Evolutionary conservation across 2,113 vertebrate species (phyloP), one percentile per base, ranked within the genome.

Genomic region (Capricornis sumatraensis): DNA sequence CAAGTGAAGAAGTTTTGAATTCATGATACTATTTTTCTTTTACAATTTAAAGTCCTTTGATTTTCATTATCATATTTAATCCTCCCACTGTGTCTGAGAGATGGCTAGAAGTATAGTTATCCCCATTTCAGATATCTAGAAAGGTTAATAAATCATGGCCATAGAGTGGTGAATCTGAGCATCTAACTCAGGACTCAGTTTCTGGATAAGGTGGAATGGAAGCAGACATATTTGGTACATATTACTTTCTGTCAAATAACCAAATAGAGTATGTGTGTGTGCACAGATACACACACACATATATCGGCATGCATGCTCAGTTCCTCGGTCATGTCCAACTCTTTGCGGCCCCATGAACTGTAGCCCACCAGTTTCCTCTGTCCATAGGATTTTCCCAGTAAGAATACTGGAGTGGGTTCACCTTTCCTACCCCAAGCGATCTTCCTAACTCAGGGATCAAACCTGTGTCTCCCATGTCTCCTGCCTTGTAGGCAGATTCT

Each of bases 41-140:
- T 36, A 93, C 23, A 78, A 86, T 58, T 93, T 45, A 76, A 74
- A 87, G 33, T 91, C 45, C 28, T 81, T 90, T 84, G 36, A 57
- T 64, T 95, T 47, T 33, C 33, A 55, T 86, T 89, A 83, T 91
- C n/a, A 81, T 95, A 94, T 88, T 95, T 97, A 96, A 90, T 74
- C 25, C 8, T 85, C n/a, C 94, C 13, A 85, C 50, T 23, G 4
- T 71, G 81, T 90, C 92, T 85, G 52, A 87, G 90, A 96, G 21
- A 94, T 81, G 67, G 27, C 43, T 45, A 87, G 40, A 84, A 60
- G 17, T 82, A 15, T 71, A 85, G 93, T 55, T 83, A 84, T 88
- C 52, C 3, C 14, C 53, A 78, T 86, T 84, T 93, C 91, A 89
- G 21, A 96, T 30, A 85, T 58, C 67, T 2, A 5, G 58, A 88